Base-by-base conservation (phyloP, 2,888 invertebrate genomes). In the Harpagoxenus sublaevis region DNA sequence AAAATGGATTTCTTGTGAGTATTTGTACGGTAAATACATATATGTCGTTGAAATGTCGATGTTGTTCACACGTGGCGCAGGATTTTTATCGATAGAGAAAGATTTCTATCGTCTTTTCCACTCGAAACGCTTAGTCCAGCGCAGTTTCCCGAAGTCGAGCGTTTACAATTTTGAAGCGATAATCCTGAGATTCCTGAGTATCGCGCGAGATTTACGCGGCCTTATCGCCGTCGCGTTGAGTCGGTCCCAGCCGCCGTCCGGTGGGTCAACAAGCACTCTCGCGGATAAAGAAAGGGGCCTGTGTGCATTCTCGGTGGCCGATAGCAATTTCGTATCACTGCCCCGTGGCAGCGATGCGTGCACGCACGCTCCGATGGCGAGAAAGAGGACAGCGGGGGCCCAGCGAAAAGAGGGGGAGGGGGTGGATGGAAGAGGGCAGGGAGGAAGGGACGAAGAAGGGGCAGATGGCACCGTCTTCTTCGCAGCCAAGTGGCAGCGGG, bases 401-500 rank as follows among this genome's bases (percentile, higher is more conserved):
- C 48, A 23, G 51, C 42, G 42, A 39, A 45, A 55, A 31, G 60
- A 60, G 45, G 51, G 39, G 39, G 75, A 42, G 39, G 18, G 73
- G 73, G 18, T 9, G 71, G 55, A 28, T n/a, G 45, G 68, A 71
- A 12, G 81, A 55, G 68, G 62, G 65, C 15, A 10, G 79, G 88
- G 88, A 90, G 90, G 90, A 88, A 89, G 90, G 92, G 90, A 87
- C 91, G 90, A 91, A 88, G 92, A 92, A 91, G 92, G 92, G 93
- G 93, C 93, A 93, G 94, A 93, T 93, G 93, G 93, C 90, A 89
- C 85, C 91, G 92, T 91, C 90, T 88, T 90, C 91, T 91, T 94
- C 91, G 93, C 94, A 92, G 94, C 94, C 94, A 95, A 95, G 95
- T 95, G 95, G 94, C 94, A 94, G 94, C 94, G 94, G 95, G 95